Evolutionary conservation across 2,113 vertebrate genomes (phyloP), one percentile per base, ranked within the genome.

Genomic region (Piliocolobus tephrosceles): DNA sequence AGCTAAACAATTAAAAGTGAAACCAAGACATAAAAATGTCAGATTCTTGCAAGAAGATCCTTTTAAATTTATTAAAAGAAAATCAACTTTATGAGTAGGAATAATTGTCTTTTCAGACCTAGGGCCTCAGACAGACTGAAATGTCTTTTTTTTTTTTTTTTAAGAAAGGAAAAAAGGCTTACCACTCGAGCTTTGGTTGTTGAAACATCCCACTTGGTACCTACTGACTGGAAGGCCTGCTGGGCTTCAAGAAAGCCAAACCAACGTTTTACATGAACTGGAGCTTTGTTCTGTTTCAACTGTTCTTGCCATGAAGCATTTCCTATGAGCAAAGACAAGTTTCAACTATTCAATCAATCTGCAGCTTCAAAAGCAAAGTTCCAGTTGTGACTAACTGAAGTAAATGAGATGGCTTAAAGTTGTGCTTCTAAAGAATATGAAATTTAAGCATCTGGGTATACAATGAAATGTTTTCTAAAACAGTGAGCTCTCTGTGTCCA

Each of bases 241-340:
- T 99, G 99, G 47, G 98, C 98, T 91, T 99, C 99, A 94, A 99
- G 99, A 98, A 99, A 99, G 66, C 88, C 98, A 94, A 99, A 99
- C 99, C 99, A 99, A 80, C 99, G 99, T 55, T 98, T 99, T 45
- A 99, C 97, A 4, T 99, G 99, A 52, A 99, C 98, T 40, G 99
- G 99, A 90, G 98, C 97, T 58, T 98, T 98, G 43, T 97, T 98
- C 91, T 99, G 98, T 50, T 98, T 93, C 75, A 99, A 32, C 5
- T 98, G 97, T 9, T 99, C 98, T 79, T 99, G 98, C 99, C 99
- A 99, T 0, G 90, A 76, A 2, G 52, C 97, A n/a, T 97, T 99
- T 98, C 87, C 99, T 99, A 97, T 92, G 9, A 82, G 52, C 70
- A 97, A 98, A 98, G 8, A 98, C n/a, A 95, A 5, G 92, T 82